Conservation (phyloP, 2,797 vertebrate species). For the Phoxinus dragarum region DNA sequence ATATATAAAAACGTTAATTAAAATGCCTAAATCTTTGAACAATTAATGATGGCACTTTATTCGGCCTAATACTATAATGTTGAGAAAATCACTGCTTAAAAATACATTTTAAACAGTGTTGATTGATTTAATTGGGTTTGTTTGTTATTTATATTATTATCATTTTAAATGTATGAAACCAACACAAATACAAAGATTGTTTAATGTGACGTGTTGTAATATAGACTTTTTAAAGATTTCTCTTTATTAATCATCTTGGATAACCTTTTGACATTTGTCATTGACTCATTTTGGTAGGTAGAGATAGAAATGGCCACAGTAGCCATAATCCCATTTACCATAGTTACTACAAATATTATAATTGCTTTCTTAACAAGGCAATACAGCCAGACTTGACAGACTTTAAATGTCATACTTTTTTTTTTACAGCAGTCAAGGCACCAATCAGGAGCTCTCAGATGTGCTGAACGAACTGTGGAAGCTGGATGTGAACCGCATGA, state of each 20-base stretch:
- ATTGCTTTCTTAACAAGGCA: background rate
- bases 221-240: background rate
- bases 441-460: conserved; percentile 80
- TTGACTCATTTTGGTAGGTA: background rate
- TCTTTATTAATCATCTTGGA: background rate
- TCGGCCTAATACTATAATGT: background rate
- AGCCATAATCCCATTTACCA: background rate
- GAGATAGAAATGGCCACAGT: background rate
- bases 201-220: background rate
- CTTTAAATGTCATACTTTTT: background rate
- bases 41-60: too few species aligned
- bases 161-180: background rate
- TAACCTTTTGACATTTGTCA: background rate
- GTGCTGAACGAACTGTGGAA: conserved; percentile 83
- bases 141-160: background rate
- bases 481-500: conserved; percentile 83
- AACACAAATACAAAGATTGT: background rate
- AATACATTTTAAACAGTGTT: too few species aligned
- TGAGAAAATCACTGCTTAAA: background rate
- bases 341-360: background rate
- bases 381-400: background rate
- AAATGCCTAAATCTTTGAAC: too few species aligned
- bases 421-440: conserved; percentile 65
- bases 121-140: too few species aligned
- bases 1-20: too few species aligned